Evolutionary conservation across 2,113 vertebrate species (phyloP).

Genomic region (Azemiops feae): DNA sequence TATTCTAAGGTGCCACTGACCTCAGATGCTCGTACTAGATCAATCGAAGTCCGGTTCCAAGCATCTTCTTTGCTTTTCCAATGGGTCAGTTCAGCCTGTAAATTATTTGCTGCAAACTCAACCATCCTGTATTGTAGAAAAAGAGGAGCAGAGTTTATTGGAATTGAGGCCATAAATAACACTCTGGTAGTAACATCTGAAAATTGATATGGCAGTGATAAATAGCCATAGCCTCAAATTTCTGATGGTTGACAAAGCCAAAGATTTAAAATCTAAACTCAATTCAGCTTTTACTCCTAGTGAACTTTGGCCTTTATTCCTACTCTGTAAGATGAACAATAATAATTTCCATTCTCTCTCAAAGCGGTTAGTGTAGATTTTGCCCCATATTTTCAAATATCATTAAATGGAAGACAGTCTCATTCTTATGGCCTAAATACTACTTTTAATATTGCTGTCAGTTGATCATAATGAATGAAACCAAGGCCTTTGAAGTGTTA

Average conservation of each 20-base stretch:
- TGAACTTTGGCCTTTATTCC: not conserved
- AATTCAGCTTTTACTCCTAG: not conserved
- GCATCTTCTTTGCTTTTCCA: conserved; percentile 86
- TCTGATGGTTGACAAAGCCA: not conserved
- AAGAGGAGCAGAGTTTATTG: not conserved
- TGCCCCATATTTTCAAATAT: not conserved
- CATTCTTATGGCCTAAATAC: not conserved
- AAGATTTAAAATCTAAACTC: not conserved
- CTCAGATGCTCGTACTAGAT: conserved; percentile 91
- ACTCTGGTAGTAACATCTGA: not conserved
- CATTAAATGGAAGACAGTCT: not conserved
- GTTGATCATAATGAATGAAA: not conserved
- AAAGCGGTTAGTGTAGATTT: not conserved
- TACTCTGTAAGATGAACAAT: not conserved
- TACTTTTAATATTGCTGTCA: not conserved
- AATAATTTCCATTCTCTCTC: not conserved
- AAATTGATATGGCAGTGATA: not conserved
- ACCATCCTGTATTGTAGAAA: conserved; percentile 75
- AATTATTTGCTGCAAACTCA: conserved; percentile 84
- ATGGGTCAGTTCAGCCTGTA: conserved; percentile 81
- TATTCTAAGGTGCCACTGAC: conserved; percentile 66
- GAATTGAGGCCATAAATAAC: not conserved
- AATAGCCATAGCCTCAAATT: not conserved
- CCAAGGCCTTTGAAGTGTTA: not conserved
- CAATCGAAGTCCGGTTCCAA: conserved; percentile 91